Percentiles rank a stretch among this genome's conserved stretches.
Conservation (phyloP, 1,140 invertebrate species). For the Drosophila nasuta region DNA sequence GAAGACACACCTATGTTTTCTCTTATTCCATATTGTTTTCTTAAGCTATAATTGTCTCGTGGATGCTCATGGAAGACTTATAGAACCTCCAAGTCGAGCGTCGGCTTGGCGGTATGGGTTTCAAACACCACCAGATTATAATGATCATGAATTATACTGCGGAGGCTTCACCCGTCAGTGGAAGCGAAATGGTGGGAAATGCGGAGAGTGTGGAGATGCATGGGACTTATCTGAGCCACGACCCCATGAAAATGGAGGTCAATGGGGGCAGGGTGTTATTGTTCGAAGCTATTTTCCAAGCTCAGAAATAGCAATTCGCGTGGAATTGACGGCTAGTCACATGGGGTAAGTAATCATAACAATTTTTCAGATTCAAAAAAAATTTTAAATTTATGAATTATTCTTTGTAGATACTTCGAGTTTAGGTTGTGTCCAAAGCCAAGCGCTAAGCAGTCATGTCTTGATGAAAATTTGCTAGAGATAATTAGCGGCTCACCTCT, state of each 20-base stretch:
- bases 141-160: conserved; percentile 95
- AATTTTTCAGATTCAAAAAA: not conserved
- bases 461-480: conserved; percentile 90
- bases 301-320: conserved; percentile 89
- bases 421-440: conserved; percentile 91
- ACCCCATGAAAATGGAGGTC: conserved; percentile 93
- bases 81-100: conserved; percentile 93
- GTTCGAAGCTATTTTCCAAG: conserved; percentile 90
- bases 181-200: conserved; percentile 90
- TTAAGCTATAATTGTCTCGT: conserved; percentile 22
- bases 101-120: conserved; percentile 91
- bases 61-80: conserved; percentile 90
- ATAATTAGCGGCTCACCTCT: conserved; percentile 85
- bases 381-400: not conserved
- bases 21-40: conserved; percentile 6
- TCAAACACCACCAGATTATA: conserved; percentile 92
- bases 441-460: conserved; percentile 90
- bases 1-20: not conserved
- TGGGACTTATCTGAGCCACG: conserved; percentile 91
- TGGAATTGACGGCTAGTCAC: conserved; percentile 92
- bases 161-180: conserved; percentile 93
- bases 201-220: conserved; percentile 94
- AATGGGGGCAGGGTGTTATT: conserved; percentile 92
- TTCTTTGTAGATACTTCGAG: conserved; percentile 89
- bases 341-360: conserved; percentile 86